These are phyloP conservation scores for Erebia aethiops DNA, from an alignment of 2,888 invertebrate genomes.

Conservation along the genomic window DNA sequence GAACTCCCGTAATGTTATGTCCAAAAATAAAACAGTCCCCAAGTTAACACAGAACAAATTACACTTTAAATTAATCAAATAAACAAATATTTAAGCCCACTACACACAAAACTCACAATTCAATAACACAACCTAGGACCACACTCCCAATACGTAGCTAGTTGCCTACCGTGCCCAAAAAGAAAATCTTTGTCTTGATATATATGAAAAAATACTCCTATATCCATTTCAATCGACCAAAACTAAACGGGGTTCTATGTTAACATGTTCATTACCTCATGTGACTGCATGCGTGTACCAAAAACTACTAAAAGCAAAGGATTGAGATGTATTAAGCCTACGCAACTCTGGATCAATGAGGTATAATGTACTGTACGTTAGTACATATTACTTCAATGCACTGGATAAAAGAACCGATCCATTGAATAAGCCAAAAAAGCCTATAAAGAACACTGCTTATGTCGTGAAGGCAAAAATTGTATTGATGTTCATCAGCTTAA, in stretches of 20 bases:
- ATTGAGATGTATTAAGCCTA: background rate
- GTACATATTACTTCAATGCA: too few species aligned
- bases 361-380: too few species aligned
- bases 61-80: conserved; percentile 1
- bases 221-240: conserved; percentile 37
- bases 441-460: too few species aligned
- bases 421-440: too few species aligned
- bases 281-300: conserved; percentile 3
- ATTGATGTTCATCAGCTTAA: too few species aligned
- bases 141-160: conserved; percentile 58
- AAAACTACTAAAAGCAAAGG: conserved; percentile 4
- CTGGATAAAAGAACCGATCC: too few species aligned
- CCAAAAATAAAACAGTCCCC: background rate
- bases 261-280: conserved; percentile 5
- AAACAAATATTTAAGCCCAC: conserved; percentile 23
- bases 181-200: conserved; percentile 29
- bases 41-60: conserved; percentile 17
- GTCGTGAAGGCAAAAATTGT: too few species aligned
- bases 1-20: conserved; percentile 16
- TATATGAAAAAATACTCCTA: conserved; percentile 29
- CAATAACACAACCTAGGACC: conserved; percentile 57
- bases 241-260: background rate
- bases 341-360: background rate
- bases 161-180: conserved; percentile 51
- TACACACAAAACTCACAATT: conserved; percentile 55